Evolutionary conservation across 2,113 vertebrate genomes (phyloP), one percentile per base, ranked within the genome.

Genomic region (Pleuronectes platessa): DNA sequence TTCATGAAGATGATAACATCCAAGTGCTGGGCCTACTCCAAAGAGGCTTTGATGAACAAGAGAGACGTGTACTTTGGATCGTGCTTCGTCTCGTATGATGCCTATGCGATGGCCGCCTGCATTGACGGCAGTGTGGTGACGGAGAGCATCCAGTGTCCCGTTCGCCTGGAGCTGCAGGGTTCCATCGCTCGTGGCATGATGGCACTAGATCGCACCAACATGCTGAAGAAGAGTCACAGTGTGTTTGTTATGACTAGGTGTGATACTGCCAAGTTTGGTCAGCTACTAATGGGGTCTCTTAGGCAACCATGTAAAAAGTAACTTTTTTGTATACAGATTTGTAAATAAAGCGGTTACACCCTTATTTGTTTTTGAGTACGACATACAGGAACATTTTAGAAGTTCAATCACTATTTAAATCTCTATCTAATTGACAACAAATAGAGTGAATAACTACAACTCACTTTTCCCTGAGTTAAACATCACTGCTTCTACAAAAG

Each of bases 1-100:
- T 94, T 95, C 35, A 93, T 95, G 93, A 95, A 93, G 86, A 83
- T 0, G 40, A 92, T 95, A 26, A 94, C 92, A 0, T 94, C 92
- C 1, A 87, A 87, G 49, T 94, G 90, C 53, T 73, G 78, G 87
- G 91, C 91, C 14, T 94, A 86, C 79, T 92, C 90, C 51, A 86
- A 65, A 63, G 81, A 88, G 9, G 35, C 54, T 0, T 47, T 78
- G 66, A 51, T 0, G 40, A 85, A 10, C 0, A 88, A 68, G 59
- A 89, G 86, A 37, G 91, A 92, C 5, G 27, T 89, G 18, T 71
- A 90, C 21, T 94, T 93, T 4, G 92, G 90, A 1, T 27, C 85
- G 0, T 90, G 90, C 42, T 95, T 95, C 0, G 94, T 95, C 24
- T 91, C 94, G 0, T 95, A 93, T 0, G 94, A 95, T 3, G 72